Conservation (phyloP, 2,113 vertebrate species). For the Polypterus senegalus region DNA sequence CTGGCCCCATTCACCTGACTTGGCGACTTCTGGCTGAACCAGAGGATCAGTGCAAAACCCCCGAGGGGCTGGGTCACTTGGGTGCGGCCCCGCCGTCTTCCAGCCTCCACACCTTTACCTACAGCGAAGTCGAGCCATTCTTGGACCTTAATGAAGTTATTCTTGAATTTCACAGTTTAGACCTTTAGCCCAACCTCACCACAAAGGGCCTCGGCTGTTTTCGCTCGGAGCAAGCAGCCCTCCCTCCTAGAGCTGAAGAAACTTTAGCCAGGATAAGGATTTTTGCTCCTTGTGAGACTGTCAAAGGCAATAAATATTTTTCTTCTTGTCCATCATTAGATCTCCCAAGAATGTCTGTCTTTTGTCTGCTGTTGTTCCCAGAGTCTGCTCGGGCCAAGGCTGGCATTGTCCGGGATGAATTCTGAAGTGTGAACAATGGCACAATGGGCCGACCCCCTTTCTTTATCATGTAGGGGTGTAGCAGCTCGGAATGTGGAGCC, state of each 20-base stretch:
- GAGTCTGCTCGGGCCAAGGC: conserved; percentile 58
- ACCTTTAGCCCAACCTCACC: conserved; percentile 49
- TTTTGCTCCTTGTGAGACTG: conserved; percentile 72
- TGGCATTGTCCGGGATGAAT: conserved; percentile 67
- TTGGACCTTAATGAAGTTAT: conserved; percentile 70
- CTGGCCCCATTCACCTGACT: no score
- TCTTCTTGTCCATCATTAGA: conserved; percentile 78
- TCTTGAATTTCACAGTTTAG: conserved; percentile 66
- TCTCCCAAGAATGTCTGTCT: conserved; percentile 61
- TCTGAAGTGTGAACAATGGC: conserved; percentile 76
- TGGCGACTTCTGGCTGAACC: no score
- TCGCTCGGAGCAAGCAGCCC: conserved; percentile 44
- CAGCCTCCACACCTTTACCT: conserved; percentile 49
- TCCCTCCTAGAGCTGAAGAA: conserved; percentile 60
- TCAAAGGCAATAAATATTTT: conserved; percentile 85
- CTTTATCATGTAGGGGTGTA: conserved; percentile 49
- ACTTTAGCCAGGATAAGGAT: conserved; percentile 62
- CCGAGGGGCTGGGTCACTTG: not conserved
- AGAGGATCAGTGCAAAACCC: no score
- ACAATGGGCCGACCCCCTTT: conserved; percentile 47
- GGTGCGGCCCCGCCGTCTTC: conserved; percentile 18
- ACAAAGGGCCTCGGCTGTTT: conserved; percentile 57
- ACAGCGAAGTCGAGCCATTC: conserved; percentile 46
- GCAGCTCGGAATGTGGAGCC: conserved; percentile 64
- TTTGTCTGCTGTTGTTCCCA: conserved; percentile 81